Conservation (phyloP, 1,140 invertebrate genomes). For the Pseudomyrmex cubaensis region DNA sequence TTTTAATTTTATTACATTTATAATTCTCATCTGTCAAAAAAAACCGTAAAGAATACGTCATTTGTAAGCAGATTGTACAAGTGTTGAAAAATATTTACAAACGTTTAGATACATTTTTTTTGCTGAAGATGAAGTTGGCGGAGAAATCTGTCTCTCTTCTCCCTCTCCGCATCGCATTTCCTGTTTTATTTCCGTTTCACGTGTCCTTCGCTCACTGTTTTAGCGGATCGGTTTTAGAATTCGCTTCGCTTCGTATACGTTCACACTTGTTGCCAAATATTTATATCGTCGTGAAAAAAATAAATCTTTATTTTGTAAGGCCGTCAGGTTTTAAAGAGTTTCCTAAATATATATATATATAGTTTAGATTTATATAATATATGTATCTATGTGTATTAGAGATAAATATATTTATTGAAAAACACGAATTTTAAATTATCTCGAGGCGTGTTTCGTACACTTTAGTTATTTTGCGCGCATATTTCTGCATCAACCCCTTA, state of each 20-base stretch:
- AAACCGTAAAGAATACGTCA: slow-evolving; percentile 66
- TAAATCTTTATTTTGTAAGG: slow-evolving; percentile 72
- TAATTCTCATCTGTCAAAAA: slow-evolving; percentile 28
- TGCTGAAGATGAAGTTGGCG: slow-evolving; percentile 33
- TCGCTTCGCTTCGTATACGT: not conserved
- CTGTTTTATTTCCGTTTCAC: slow-evolving; percentile 41
- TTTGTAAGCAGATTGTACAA: slow-evolving; percentile 71
- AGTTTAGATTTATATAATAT: slow-evolving; percentile 22
- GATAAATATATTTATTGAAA: slow-evolving; percentile 68
- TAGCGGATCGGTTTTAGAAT: slow-evolving; percentile 2
- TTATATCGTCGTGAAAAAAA: slow-evolving; percentile 69
- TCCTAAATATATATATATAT: slow-evolving; percentile 34
- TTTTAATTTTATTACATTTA: slow-evolving; percentile 40
- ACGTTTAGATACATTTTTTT: slow-evolving; percentile 44
- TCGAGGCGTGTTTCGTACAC: too few species aligned
- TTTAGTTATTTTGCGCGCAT: slow-evolving; percentile 15
- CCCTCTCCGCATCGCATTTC: not conserved
- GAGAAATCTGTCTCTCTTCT: slow-evolving; percentile 19
- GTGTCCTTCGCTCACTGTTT: slow-evolving; percentile 2
- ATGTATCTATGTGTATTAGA: slow-evolving; percentile 9
- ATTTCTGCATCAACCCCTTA: slow-evolving; percentile 33
- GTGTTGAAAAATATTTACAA: slow-evolving; percentile 71
- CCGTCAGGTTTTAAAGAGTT: slow-evolving; percentile 64
- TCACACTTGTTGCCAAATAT: slow-evolving; percentile 34
- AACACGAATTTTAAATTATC: slow-evolving; percentile 17